Base-by-base conservation (phyloP, 1,140 invertebrate species). In the Brachionus sp. region DNA sequence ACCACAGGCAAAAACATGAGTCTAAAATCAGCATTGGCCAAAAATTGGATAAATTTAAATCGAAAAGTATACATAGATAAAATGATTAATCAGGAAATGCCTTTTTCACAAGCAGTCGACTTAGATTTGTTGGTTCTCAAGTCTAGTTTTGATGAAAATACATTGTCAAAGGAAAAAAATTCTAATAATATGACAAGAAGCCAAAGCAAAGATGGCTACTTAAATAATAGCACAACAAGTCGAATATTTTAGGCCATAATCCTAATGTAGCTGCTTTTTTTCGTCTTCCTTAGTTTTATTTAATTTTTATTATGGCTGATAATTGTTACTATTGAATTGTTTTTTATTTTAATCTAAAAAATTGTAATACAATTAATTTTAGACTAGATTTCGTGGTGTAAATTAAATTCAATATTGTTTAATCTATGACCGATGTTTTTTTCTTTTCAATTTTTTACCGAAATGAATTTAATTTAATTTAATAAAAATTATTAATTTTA, bases 61-160 rank as follows among this genome's bases (percentile, higher is more conserved):
- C 35, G 50, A 1, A 3, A 25, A 62, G 35, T 80, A 13, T 80
- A 80, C 37, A 62, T 80, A 7, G 77, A 80, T n/a, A 80, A 80
- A 62, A 50, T 62, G 57, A 80, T 50, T 29, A 44, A 44, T 39
- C 5, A 66, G 10, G 62, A 57, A 62, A 62, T 80, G n/a, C 33
- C 77, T n/a, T 80, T 80, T 80, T 80, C 77, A 10, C 77, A 80
- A 62, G 77, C 77, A 16, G 50, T 80, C 10, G 77, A 80, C 33
- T 35, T 80, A 50, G 77, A 80, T 12, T 66, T 62, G 25, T 25
- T 80, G 7, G 12, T 57, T 10, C 29, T 80, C 10, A 80, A 62
- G 39, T 66, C 37, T 5, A 78, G 16, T 78, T 9, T 19, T 35
- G 57, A 29, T 39, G 19, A 46, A 3, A 23, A 75, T 5, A 5